Base-by-base conservation (phyloP, 2,888 invertebrate species). In the Augochlorella aurata region DNA sequence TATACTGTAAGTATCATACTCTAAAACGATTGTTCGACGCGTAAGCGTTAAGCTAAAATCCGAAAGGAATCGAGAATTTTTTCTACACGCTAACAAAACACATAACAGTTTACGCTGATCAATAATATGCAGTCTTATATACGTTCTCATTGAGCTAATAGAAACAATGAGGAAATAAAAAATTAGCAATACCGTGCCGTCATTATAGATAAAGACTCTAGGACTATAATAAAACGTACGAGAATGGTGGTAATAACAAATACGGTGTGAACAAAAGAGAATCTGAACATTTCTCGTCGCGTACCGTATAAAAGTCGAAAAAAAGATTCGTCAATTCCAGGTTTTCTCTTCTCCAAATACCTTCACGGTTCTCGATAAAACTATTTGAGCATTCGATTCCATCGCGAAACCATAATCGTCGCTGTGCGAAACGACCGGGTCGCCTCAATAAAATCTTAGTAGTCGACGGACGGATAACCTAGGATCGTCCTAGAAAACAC, bases 91-190 rank as follows among this genome's bases (percentile, higher is more conserved):
- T 67, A 61, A 45, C 21, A 24, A 72, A 68, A 47, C 70, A 21
- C 38, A 61, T 69, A 68, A 72, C 9, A 61, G 12, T 65, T 72
- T 69, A 76, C 77, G 63, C 72, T 82, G 61, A 29, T 58, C 69
- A 50, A 45, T 70, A 77, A 82, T 21, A 61, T 61, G 69, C 74
- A 82, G 76, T 82, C 82, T 81, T 77, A 69, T 63, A 66, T 50
- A 18, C 8, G 61, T 21, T 69, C 63, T 52, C 18, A 50, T 69
- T 49, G 68, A 29, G 24, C 68, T 63, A 7, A 67, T 65, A 65
- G 18, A n/a, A 58, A 14, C 12, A 14, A 52, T 5, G 9, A 14
- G 2, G 14, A 5, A 7, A 21, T 3, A 21, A 52, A 54, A 21
- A 49, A 65, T 70, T 24, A 67, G 38, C 47, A 61, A 70, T 16